Evolutionary conservation across 2,113 vertebrate species (phyloP).

Genomic region (Sminthopsis crassicaudata): DNA sequence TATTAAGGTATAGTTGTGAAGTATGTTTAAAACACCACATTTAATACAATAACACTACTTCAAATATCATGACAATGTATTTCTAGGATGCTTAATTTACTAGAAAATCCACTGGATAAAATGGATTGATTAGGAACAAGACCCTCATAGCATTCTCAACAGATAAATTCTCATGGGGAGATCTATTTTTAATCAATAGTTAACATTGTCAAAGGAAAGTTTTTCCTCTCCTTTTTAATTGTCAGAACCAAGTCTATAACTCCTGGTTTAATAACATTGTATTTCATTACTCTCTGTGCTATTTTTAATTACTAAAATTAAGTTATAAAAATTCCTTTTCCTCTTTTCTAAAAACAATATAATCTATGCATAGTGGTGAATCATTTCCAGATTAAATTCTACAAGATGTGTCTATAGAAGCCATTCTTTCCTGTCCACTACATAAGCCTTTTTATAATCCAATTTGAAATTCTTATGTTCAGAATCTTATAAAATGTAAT

Average conservation of each 20-base stretch:
- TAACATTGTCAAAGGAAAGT: background rate
- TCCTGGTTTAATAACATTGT: background rate
- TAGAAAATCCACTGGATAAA: background rate
- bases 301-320: background rate
- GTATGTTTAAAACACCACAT: background rate
- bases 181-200: background rate
- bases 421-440: background rate
- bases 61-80: background rate
- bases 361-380: background rate
- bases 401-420: background rate
- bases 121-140: background rate
- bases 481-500: background rate
- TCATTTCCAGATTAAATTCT: background rate
- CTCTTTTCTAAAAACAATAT: background rate
- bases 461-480: background rate
- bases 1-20: background rate
- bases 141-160: background rate
- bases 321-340: background rate
- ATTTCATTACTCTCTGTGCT: background rate
- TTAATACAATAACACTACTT: background rate
- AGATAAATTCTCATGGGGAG: background rate
- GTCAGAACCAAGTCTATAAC: background rate
- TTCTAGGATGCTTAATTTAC: background rate
- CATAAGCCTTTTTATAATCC: background rate
- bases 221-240: background rate